Conservation (phyloP, 2,113 vertebrate species). For the Centropristis striata region DNA sequence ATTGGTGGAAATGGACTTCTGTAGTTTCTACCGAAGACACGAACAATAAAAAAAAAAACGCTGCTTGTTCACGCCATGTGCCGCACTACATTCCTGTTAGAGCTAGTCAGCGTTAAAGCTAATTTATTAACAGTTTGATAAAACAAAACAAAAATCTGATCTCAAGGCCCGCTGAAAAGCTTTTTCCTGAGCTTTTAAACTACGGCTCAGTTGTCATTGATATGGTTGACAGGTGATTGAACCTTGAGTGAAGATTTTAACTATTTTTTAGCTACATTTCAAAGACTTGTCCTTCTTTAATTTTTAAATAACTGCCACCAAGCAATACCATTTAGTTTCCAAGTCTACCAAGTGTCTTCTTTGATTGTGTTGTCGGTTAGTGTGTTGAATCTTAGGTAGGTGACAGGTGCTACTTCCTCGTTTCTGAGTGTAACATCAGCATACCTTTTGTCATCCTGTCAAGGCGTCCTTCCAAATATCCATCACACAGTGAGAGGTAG, state of each 20-base stretch:
- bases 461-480: slow-evolving; percentile 26
- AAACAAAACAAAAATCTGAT: not conserved
- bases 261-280: not conserved
- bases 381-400: slow-evolving; percentile 46
- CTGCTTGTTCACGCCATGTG: slow-evolving; percentile 1
- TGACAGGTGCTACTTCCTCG: slow-evolving; percentile 78
- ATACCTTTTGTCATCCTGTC: slow-evolving; percentile 28
- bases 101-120: not conserved
- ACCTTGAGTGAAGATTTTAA: slow-evolving; percentile 20
- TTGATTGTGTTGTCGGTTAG: slow-evolving; percentile 45
- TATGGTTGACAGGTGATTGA: not conserved
- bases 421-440: slow-evolving; percentile 52
- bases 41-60: no score
- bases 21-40: not conserved
- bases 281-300: not conserved
- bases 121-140: slow-evolving; percentile 2
- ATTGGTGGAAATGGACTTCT: no score
- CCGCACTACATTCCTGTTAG: slow-evolving; percentile 35
- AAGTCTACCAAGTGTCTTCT: slow-evolving; percentile 43
- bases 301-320: slow-evolving; percentile 31
- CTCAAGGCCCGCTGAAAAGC: not conserved
- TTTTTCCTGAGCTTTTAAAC: slow-evolving; percentile 19
- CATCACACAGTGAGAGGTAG: slow-evolving; percentile 34
- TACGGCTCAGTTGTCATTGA: not conserved
- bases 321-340: slow-evolving; percentile 59